Conservation (phyloP, 2,888 invertebrate species). For the Laspeyria flexula region DNA sequence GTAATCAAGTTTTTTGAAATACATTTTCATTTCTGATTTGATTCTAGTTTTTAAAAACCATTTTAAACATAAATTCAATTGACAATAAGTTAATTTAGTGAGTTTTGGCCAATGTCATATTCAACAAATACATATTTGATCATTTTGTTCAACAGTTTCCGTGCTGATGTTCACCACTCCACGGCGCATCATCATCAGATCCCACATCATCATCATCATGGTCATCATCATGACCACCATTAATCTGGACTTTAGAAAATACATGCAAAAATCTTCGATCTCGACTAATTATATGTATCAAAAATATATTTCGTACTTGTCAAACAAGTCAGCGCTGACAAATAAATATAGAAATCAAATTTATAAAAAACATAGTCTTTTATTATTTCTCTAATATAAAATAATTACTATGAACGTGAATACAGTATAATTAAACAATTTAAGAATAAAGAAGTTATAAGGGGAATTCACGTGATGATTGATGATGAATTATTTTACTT, state of each 20-base stretch:
- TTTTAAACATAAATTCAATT: no score
- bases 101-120: no score
- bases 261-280: conserved; percentile 45
- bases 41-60: no score
- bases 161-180: conserved; percentile 66
- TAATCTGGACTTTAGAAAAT: conserved; percentile 48
- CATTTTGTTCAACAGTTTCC: conserved; percentile 62
- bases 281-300: conserved; percentile 45
- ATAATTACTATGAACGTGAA: background rate
- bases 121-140: no score
- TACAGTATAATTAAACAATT: no score
- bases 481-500: no score
- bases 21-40: no score
- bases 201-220: conserved; percentile 50
- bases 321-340: conserved; percentile 58
- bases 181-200: conserved; percentile 61
- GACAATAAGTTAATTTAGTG: no score
- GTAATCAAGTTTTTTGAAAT: no score
- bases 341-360: no score
- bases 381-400: conserved; percentile 23
- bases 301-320: conserved; percentile 37
- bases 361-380: conserved; percentile 9
- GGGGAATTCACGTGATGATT: no score
- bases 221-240: conserved; percentile 48
- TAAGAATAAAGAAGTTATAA: no score